Evolutionary conservation across 2,888 invertebrate genomes (phyloP).

Genomic region (Linyphia triangularis): DNA sequence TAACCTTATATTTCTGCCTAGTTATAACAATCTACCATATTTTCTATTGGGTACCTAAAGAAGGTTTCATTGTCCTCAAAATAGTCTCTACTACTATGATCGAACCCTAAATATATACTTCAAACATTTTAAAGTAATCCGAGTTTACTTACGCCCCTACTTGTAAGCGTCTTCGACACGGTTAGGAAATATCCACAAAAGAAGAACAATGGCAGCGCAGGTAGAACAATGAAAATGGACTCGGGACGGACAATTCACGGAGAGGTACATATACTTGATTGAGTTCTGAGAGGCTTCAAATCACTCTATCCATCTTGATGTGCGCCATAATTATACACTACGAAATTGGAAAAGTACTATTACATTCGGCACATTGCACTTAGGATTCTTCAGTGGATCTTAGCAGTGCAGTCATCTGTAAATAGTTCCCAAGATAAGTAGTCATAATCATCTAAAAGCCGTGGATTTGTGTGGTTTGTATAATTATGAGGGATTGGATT

Average conservation of each 20-base stretch:
- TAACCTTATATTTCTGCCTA: too few species aligned
- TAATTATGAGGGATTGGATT: too few species aligned
- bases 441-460: too few species aligned
- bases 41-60: too few species aligned
- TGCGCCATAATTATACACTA: neutral
- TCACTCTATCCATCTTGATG: neutral
- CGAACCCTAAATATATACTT: neutral
- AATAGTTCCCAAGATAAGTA: neutral
- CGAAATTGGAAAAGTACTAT: neutral
- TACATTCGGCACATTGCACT: neutral
- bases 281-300: constrained; percentile 1
- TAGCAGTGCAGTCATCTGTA: constrained; percentile 1
- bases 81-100: constrained; percentile 1
- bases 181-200: neutral
- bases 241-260: constrained; percentile 5
- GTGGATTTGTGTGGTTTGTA: too few species aligned
- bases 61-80: neutral
- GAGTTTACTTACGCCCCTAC: neutral
- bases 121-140: neutral
- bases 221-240: neutral
- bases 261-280: constrained; percentile 27
- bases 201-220: constrained; percentile 14
- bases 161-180: neutral
- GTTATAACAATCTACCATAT: too few species aligned
- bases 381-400: neutral